phyloP scores from a whole-genome alignment of 2,888 invertebrate genomes.

The Drosophila mimetica region DNA sequence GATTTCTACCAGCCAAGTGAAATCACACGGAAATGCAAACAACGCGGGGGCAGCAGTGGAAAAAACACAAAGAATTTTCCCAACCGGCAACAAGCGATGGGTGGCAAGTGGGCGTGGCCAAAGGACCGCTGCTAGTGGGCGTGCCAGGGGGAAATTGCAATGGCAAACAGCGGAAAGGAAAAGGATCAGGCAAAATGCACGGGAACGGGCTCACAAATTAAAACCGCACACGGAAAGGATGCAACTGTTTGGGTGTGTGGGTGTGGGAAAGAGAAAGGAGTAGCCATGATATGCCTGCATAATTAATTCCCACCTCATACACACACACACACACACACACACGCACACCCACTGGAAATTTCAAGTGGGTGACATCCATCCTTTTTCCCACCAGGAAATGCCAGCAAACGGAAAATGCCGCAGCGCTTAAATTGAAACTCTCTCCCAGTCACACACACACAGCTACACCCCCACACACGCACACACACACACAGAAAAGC shows the following conservation, averaged over 20 bases:
- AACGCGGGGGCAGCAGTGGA: conserved; percentile 31
- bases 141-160: conserved; percentile 22
- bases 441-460: conserved; percentile 23
- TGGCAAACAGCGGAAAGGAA: conserved; percentile 34
- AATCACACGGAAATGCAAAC: conserved; percentile 62
- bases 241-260: conserved; percentile 14
- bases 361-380: conserved; percentile 50
- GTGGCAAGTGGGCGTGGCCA: neutral
- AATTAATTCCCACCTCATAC: conserved; percentile 65
- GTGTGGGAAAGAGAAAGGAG: conserved; percentile 43
- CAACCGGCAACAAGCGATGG: conserved; percentile 24
- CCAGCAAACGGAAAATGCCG: conserved; percentile 72
- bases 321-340: conserved; percentile 28
- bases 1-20: conserved; percentile 55
- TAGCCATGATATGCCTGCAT: conserved; percentile 77
- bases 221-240: conserved; percentile 65
- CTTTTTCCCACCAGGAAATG: conserved; percentile 48
- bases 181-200: conserved; percentile 42
- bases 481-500: conserved; percentile 8
- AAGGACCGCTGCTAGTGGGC: conserved; percentile 7
- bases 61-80: neutral
- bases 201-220: conserved; percentile 62
- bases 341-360: conserved; percentile 20
- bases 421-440: conserved; percentile 70
- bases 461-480: conserved; percentile 10